Conservation (phyloP, 2,888 invertebrate species). For the Gastracanthus pulcherrimus region DNA sequence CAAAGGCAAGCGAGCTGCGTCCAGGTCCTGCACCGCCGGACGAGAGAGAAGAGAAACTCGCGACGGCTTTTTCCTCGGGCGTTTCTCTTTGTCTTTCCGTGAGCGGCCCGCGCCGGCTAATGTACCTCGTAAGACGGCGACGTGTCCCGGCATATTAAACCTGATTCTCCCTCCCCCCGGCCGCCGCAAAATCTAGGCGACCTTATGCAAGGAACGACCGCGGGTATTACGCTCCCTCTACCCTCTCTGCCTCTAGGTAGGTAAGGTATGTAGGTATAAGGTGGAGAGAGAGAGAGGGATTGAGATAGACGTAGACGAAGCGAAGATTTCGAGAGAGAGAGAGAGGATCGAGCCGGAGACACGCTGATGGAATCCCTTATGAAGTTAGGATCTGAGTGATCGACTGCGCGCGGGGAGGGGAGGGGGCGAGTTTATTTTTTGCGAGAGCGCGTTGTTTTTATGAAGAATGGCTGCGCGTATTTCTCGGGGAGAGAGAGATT, state of each 20-base stretch:
- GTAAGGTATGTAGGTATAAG: not conserved
- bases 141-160: slow-evolving; percentile 73
- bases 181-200: slow-evolving; percentile 63
- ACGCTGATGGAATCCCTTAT: slow-evolving; percentile 49
- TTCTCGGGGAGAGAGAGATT: not conserved
- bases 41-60: too few species aligned
- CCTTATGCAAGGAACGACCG: slow-evolving; percentile 61
- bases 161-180: slow-evolving; percentile 61
- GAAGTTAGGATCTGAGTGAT: slow-evolving; percentile 23
- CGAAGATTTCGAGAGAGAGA: slow-evolving; percentile 16
- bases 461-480: not conserved
- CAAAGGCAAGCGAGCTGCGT: not conserved
- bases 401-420: too few species aligned
- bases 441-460: not conserved
- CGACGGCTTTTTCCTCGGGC: slow-evolving; percentile 10
- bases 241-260: not conserved
- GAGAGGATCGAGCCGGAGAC: not conserved
- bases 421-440: not conserved
- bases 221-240: slow-evolving; percentile 44
- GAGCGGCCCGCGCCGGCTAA: slow-evolving; percentile 64
- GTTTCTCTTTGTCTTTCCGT: slow-evolving; percentile 46
- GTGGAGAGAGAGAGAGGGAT: too few species aligned
- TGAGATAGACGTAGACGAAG: too few species aligned
- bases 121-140: slow-evolving; percentile 70
- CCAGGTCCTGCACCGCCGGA: too few species aligned